Evolutionary conservation across 2,888 invertebrate species (phyloP), one percentile per base, ranked within the genome.

Genomic region (Euproctis similis): DNA sequence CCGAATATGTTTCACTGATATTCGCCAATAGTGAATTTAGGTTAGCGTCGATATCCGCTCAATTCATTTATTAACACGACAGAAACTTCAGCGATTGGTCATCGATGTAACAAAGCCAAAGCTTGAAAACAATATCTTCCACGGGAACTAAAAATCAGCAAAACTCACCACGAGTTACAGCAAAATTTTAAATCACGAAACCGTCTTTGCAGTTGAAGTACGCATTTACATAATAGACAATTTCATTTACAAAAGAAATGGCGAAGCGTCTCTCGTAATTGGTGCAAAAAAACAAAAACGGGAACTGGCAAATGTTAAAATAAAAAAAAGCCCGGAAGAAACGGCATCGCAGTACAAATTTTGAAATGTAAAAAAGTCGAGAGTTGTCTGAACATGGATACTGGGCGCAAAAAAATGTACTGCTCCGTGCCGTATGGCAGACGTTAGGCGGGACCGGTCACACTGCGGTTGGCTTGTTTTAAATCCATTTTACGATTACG

Each of bases 381-480:
- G 57, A 59, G 57, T 56, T 47, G 57, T 53, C 57, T 53, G 55
- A 44, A 53, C 53, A 46, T 6, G n/a, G n/a, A n/a, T n/a, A n/a
- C 53, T 53, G 56, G 53, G 53, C 45, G 52, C 54, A 63, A 72
- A 71, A 14, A 69, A 65, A 54, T 46, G 40, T 7, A n/a, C 24
- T 20, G 19, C 8, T 8, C 4, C 17, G 62, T 57, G 59, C 63
- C 67, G 68, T 67, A 68, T 70, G 73, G 60, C 56, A 44, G 42
- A 54, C 60, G 61, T n/a, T n/a, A n/a, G n/a, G n/a, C n/a, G n/a
- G n/a, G 49, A n/a, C 36, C 44, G 41, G 40, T 38, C 47, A 39
- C 42, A 24, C 34, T 68, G 71, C 55, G 70, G 66, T 66, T 44
- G 54, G 59, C 54, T 64, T 60, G 65, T 60, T n/a, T 61, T 62